Evolutionary conservation across 2,888 invertebrate genomes (phyloP), one percentile per base, ranked within the genome.

Genomic region (Mellilla xanthometata): DNA sequence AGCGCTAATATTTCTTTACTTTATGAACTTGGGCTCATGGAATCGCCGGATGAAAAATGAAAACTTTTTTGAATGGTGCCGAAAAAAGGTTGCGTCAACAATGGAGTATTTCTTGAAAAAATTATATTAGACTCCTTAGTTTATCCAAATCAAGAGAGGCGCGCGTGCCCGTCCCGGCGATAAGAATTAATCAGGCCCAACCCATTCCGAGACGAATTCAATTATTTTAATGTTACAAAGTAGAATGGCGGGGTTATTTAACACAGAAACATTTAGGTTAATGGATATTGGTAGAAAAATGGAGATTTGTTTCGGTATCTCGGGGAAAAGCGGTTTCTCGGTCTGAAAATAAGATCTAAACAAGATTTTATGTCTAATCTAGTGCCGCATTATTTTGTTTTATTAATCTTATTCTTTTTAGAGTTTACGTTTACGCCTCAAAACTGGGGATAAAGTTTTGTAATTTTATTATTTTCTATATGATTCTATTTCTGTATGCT

Each of bases 161-260:
- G 45, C 47, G 46, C 54, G 43, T 43, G 41, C 52, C 50, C 45
- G 39, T 40, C 49, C 52, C 50, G 31, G 43, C 54, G 53, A 56
- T 59, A 57, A 56, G 57, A 57, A 60, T 60, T 57, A 60, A 60
- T 60, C 59, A 57, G 55, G 48, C 49, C 54, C 49, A 49, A 52
- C 56, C 54, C 54, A 60, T 56, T 57, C 52, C 56, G 42, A 53
- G 54, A 54, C 57, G 50, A 49, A 60, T 57, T 57, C 52, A 60
- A 55, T 60, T 58, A 58, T 60, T 57, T 60, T 56, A 56, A 57
- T 60, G 57, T 53, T 56, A 57, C 57, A 60, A 57, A 59, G 56
- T 53, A 57, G 54, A 58, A 54, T 56, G 54, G 57, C 46, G 40
- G 49, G 52, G 56, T 57, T 57, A 57, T 57, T 60, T 60, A 56